phyloP scores from a whole-genome alignment of 2,797 vertebrate genomes.

The Tangara arthus region DNA sequence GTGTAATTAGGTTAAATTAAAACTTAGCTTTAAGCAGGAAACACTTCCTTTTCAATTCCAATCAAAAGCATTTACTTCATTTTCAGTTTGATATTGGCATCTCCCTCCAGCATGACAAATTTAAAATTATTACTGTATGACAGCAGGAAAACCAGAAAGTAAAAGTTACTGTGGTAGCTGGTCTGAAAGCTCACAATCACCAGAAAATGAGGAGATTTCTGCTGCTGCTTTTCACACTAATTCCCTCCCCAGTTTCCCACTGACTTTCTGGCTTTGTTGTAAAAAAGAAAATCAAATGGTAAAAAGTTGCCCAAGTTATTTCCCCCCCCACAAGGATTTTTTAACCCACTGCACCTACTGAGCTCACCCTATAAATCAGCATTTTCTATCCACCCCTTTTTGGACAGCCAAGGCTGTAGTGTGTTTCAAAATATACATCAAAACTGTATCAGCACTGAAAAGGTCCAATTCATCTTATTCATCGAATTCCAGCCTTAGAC shows the following conservation, averaged over 20 bases:
- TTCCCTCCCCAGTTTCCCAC: background rate
- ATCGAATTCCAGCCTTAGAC: background rate
- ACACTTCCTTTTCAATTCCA: constrained; percentile 7
- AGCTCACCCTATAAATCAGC: background rate
- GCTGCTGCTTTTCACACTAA: background rate
- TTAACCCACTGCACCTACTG: accelerated
- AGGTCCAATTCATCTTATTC: background rate
- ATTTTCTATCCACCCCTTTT: background rate
- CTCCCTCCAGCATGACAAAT: constrained; percentile 6
- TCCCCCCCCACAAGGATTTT: accelerated
- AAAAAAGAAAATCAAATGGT: background rate
- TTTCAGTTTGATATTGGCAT: constrained; percentile 18
- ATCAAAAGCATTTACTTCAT: background rate
- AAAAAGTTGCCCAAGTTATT: background rate
- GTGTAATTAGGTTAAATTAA: constrained; percentile 17
- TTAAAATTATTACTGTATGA: background rate
- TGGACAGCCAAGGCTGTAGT: background rate
- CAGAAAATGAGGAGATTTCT: background rate
- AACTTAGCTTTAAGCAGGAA: constrained; percentile 21
- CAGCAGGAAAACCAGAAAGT: background rate
- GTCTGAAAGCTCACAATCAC: background rate
- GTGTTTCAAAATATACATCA: background rate
- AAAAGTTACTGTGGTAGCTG: background rate
- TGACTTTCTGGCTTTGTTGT: background rate
- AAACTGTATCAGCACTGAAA: background rate